Base-by-base conservation (phyloP, 2,113 vertebrate genomes). In the Neodontobutis hainanensis region DNA sequence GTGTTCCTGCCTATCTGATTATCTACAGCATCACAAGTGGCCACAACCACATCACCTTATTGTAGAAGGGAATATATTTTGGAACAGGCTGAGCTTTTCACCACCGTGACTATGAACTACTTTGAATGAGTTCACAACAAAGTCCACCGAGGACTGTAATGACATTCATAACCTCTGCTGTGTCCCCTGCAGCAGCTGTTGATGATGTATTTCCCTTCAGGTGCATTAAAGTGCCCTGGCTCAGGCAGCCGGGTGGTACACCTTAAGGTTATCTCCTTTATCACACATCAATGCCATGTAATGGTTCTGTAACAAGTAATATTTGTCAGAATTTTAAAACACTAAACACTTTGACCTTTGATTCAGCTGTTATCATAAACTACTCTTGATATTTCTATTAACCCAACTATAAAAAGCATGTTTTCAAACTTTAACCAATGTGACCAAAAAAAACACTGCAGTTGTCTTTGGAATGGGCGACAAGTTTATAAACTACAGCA, bases 121-220 rank as follows among this genome's bases (percentile, higher is more conserved):
- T 81, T 68, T 84, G 77, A 82, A 80, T 72, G 80, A 73, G 80
- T 72, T 73, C 60, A 46, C 67, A 49, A 35, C 55, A 59, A 50
- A 70, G 77, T 87, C 84, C 8, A 4, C 43, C 19, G 85, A 87
- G 81, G 61, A 75, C 68, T 70, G 68, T 82, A 87, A 91, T 88
- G 76, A 85, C 80, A 88, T 89, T 83, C 82, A 87, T 85, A 82
- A 89, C 87, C 80, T 89, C 83, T 74, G 36, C 65, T 7, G n/a
- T 46, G 66, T 82, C 70, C 80, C 68, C 56, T 42, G 40, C 56
- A 58, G 56, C 56, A 58, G 56, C 38, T 43, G 56, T 43, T 38
- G 56, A 58, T 38, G 56, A 58, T 58, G 56, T 43, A 43, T 58
- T 58, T 58, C 56, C 56, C 56, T 58, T 58, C 40, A 19, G 56